Percentiles rank a stretch among this genome's conserved stretches.
These are phyloP conservation scores for Ptychochromis oligacanthus DNA, from an alignment of 2,113 vertebrate species.

Conservation along the genomic window DNA sequence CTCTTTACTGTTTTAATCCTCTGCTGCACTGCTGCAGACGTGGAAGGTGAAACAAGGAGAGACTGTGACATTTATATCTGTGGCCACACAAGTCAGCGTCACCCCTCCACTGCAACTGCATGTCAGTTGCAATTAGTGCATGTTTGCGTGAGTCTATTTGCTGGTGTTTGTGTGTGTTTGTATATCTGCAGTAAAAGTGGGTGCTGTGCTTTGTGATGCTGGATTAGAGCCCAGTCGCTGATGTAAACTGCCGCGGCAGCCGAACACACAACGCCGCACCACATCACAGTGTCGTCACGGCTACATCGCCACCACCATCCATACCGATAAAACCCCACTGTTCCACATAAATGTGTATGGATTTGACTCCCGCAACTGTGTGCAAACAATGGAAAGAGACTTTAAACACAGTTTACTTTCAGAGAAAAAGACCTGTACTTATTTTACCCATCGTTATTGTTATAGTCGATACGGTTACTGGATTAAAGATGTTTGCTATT, in stretches of 20 bases:
- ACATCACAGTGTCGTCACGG: background rate
- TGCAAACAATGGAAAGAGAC: background rate
- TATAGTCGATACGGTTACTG: background rate
- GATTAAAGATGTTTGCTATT: background rate
- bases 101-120: background rate
- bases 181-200: background rate
- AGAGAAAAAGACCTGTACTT: background rate
- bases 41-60: conserved; percentile 25
- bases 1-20: background rate
- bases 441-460: background rate
- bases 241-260: conserved; percentile 14
- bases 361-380: background rate
- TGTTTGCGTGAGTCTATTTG: background rate
- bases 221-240: conserved; percentile 19
- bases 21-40: background rate
- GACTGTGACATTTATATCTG: conserved; percentile 23
- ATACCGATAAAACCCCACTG: background rate
- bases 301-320: background rate
- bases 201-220: background rate
- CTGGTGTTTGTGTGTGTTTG: background rate
- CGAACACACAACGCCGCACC: conserved; percentile 23
- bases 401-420: background rate
- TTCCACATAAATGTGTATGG: background rate
- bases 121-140: background rate
- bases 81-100: conserved; percentile 35